Evolutionary conservation across 2,888 invertebrate genomes (phyloP).

Genomic region (Lysandra coridon): DNA sequence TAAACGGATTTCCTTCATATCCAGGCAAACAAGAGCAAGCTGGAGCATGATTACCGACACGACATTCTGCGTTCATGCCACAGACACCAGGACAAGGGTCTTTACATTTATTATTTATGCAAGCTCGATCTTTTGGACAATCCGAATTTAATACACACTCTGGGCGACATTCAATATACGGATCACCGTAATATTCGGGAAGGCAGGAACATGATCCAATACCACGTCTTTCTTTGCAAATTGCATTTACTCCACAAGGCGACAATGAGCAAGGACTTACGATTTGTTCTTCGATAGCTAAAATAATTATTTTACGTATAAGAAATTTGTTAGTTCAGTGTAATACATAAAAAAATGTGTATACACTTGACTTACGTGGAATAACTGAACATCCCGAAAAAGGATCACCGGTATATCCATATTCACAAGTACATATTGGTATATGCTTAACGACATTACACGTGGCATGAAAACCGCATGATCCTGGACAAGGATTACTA

Average conservation of each 20-base stretch:
- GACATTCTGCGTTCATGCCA: constrained; percentile 91
- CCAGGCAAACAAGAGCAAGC: constrained; percentile 87
- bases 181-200: constrained; percentile 91
- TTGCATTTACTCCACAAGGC: constrained; percentile 92
- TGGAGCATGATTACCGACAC: constrained; percentile 90
- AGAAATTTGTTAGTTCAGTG: not conserved
- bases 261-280: constrained; percentile 87
- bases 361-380: constrained; percentile 74
- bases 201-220: constrained; percentile 91
- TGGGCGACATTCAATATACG: constrained; percentile 91
- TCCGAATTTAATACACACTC: constrained; percentile 94
- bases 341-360: constrained; percentile 34
- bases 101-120: constrained; percentile 90
- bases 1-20: constrained; percentile 89
- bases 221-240: constrained; percentile 90
- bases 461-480: constrained; percentile 86
- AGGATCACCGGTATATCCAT: constrained; percentile 88
- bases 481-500: constrained; percentile 86
- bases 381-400: constrained; percentile 85
- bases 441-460: constrained; percentile 86
- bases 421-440: constrained; percentile 86
- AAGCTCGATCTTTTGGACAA: constrained; percentile 87
- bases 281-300: constrained; percentile 78
- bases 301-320: constrained; percentile 43
- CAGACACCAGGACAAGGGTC: constrained; percentile 92